Evolutionary conservation across 2,888 invertebrate species (phyloP), one percentile per base, ranked within the genome.

Genomic region (Ophion ventricosus): DNA sequence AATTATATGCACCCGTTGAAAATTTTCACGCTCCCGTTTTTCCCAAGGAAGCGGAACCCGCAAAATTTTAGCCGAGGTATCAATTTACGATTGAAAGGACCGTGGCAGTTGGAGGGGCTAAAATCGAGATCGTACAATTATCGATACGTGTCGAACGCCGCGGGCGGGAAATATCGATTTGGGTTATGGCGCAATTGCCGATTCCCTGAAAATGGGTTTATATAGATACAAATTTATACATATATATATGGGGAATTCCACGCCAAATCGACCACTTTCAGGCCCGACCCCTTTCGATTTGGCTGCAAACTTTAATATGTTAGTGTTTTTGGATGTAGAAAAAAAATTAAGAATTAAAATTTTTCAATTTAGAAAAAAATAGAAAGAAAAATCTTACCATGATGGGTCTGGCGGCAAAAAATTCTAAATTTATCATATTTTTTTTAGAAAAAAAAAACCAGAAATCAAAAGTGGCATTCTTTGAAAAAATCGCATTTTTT

Each of bases 101-200:
- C 14, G 17, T 2, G 49, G 2, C 49, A 3, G 4, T 7, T 14
- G 49, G 49, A 49, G 14, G 49, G 49, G 17, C 17, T 29, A 69
- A 63, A 49, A 57, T 23, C 7, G 70, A 64, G 64, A 77, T 80
- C 67, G 69, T 81, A 78, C 81, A 81, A 84, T 84, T 84, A 84
- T 84, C 81, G 81, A 78, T 81, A 84, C 78, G 84, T 81, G 80
- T 84, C 70, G 78, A 84, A 78, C 78, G 74, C 49, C 49, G 14
- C 49, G 14, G 81, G 77, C 74, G 69, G 81, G 35, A 70, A 84
- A 75, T 81, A 81, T 84, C 81, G 84, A 84, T 84, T 80, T 66
- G 80, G 26, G 73, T 40, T 61, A 20, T 78, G 61, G 26, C 63
- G 63, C 26, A 64, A 66, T 23, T 66, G 66, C 56, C 54, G 67